phyloP scores from a whole-genome alignment of 2,113 vertebrate genomes.

The Ceyx melanurus region DNA sequence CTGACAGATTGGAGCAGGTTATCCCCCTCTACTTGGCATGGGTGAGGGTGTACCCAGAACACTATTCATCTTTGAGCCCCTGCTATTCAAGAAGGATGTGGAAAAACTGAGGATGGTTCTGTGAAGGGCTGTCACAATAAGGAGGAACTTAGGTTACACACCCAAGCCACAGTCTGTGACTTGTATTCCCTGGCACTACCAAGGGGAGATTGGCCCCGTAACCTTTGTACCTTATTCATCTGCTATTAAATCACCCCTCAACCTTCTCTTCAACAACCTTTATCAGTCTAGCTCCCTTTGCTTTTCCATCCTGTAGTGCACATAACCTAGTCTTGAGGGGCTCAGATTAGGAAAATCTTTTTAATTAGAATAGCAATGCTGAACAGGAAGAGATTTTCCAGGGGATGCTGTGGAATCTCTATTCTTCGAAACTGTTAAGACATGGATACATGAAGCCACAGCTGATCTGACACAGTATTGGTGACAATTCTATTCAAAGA shows the following conservation, averaged over 20 bases:
- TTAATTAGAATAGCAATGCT: background rate
- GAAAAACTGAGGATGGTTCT: background rate
- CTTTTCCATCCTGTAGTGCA: background rate
- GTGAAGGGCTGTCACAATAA: fast-evolving
- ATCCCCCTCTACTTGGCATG: background rate
- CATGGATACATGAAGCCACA: background rate
- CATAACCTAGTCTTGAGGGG: background rate
- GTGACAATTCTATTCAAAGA: background rate
- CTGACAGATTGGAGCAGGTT: background rate
- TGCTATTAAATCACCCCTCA: background rate
- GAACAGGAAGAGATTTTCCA: background rate
- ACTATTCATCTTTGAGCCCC: background rate
- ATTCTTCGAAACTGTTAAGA: background rate
- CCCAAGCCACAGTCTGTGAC: background rate
- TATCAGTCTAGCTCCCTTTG: background rate
- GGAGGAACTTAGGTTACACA: background rate
- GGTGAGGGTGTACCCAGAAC: background rate
- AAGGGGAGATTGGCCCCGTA: background rate
- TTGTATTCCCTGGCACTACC: background rate
- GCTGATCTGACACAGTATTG: background rate
- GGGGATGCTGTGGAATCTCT: background rate
- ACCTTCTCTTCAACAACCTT: background rate
- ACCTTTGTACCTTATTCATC: background rate
- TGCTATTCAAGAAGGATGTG: background rate
- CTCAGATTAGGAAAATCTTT: background rate